Conservation (phyloP, 2,797 vertebrate species). For the Coregonus sp. region DNA sequence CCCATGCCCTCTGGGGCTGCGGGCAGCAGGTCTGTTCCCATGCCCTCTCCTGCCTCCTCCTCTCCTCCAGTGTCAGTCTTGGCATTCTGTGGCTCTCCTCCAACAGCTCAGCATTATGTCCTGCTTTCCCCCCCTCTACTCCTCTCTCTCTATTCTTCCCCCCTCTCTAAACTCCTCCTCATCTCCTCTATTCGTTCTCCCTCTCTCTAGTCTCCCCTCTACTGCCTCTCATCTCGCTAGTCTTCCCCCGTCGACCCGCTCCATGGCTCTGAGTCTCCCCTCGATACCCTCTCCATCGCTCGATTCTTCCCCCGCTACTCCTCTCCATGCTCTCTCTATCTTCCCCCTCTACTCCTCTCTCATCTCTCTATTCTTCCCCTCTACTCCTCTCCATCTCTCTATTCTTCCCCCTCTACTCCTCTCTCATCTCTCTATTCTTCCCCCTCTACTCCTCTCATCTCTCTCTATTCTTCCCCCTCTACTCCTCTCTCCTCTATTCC, state of each 20-base stretch:
- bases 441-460: not conserved
- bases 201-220: too few relatives aligned
- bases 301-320: not conserved
- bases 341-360: too few relatives aligned
- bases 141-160: not conserved
- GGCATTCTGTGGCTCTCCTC: constrained; percentile 40
- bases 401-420: not conserved
- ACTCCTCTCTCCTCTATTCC: not conserved
- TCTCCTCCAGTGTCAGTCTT: constrained; percentile 62
- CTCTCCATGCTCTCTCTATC: too few relatives aligned
- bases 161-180: not conserved
- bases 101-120: constrained; percentile 38
- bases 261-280: too few relatives aligned
- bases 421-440: not conserved
- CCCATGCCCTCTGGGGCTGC: constrained; percentile 34
- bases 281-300: too few relatives aligned
- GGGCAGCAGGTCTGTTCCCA: not conserved
- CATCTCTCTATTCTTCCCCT: too few relatives aligned
- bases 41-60: constrained; percentile 32
- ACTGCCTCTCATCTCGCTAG: not conserved
- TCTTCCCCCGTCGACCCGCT: too few relatives aligned
- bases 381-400: not conserved
- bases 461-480: not conserved
- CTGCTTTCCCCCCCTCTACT: not conserved
- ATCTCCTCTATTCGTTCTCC: too few relatives aligned